These are phyloP conservation scores for Syritta pipiens DNA, from an alignment of 2,888 invertebrate species.

Conservation along the genomic window DNA sequence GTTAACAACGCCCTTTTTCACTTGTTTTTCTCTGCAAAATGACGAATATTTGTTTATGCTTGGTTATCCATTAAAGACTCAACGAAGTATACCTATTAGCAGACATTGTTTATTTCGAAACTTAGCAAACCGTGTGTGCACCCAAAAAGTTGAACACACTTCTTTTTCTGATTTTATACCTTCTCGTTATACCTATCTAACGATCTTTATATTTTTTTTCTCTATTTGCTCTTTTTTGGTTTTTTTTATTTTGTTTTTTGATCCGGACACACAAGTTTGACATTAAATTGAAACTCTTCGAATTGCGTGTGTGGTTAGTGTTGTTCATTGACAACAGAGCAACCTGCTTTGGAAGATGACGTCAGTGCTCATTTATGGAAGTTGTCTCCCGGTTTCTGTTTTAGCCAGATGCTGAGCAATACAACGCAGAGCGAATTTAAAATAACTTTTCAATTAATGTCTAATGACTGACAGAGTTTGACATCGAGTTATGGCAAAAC, in stretches of 20 bases:
- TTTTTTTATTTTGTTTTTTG: slow-evolving; percentile 2
- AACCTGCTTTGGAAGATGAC: slow-evolving; percentile 39
- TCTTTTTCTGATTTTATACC: background rate
- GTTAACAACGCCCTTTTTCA: background rate
- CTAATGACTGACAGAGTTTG: slow-evolving; percentile 34
- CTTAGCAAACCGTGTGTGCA: too few species aligned
- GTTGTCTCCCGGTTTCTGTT: slow-evolving; percentile 23
- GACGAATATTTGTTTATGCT: background rate
- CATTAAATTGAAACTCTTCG: slow-evolving; percentile 30
- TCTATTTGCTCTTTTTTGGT: slow-evolving; percentile 19
- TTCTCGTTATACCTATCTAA: too few species aligned
- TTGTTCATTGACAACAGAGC: background rate
- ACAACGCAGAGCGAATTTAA: slow-evolving; percentile 9
- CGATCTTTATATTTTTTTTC: too few species aligned
- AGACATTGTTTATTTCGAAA: too few species aligned
- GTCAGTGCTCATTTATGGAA: slow-evolving; percentile 39
- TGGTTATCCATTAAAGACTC: too few species aligned
- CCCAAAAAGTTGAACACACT: too few species aligned
- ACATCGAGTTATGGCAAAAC: slow-evolving; percentile 35
- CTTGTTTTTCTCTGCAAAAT: too few species aligned
- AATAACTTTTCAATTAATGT: slow-evolving; percentile 26
- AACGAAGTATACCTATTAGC: too few species aligned
- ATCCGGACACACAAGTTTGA: slow-evolving; percentile 22
- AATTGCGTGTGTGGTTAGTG: background rate
- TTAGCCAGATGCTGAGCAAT: background rate